Evolutionary conservation across 1,140 invertebrate genomes (phyloP), one percentile per base, ranked within the genome.

Genomic region (Alviniconcha marisindica): DNA sequence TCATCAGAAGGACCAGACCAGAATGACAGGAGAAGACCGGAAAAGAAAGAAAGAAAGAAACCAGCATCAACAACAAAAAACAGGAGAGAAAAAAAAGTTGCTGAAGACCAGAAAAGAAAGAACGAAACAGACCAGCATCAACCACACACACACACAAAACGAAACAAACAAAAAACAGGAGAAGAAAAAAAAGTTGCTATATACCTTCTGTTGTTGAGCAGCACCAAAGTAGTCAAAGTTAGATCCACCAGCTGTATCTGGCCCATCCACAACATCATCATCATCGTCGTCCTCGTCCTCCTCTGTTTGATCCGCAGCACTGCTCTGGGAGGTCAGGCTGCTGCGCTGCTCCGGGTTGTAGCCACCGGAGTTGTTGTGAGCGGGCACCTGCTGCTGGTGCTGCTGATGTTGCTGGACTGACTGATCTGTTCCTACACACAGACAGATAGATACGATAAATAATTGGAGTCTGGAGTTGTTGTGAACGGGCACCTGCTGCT

Each of bases 201-300:
- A n/a, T n/a, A n/a, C n/a, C n/a, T n/a, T n/a, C n/a, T n/a, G n/a
- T n/a, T n/a, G n/a, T n/a, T n/a, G n/a, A 24, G 86, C 86, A 69
- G 87, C 86, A 38, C 86, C 84, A 83, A 88, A 88, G 56, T 88
- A 88, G 71, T 88, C 87, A 86, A 88, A 88, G 15, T 78, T 44
- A n/a, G 74, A 33, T 21, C 48, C 51, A 66, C 81, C 78, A 18
- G 81, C 12, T 2, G 44, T 69, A 31, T 82, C 71, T 24, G 83
- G 84, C 36, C 60, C 85, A 28, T 86, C 85, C 15, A 80, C 85
- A 28, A 69, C 81, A 66, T 85, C 82, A 33, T 85, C 84, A 33
- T 83, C 84, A 66, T 83, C 83, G 21, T 76, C 82, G 28, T 83
- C 83, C 51, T 84, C 79, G 1, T 56, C 83, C 10, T 81, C 82